These are phyloP conservation scores for Physocephala rufipes DNA, from an alignment of 2,888 invertebrate genomes.

Conservation along the genomic window DNA sequence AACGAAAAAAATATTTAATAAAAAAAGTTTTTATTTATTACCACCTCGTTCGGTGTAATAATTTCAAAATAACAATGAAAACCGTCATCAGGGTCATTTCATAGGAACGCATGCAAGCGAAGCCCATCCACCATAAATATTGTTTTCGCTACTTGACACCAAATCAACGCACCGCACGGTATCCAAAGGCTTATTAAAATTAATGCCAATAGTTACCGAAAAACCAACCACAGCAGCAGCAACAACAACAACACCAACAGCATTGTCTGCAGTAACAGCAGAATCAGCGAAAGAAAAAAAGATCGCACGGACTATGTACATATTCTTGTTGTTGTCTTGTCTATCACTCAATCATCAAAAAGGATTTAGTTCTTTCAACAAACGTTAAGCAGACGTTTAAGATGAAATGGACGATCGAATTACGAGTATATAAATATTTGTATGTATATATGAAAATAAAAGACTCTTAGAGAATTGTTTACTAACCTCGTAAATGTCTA, in stretches of 20 bases:
- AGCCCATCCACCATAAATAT: too few relatives aligned
- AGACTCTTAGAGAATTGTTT: not conserved
- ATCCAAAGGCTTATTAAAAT: too few relatives aligned
- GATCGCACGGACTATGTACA: not conserved
- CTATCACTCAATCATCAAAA: not conserved
- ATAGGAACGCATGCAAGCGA: too few relatives aligned
- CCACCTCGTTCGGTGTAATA: not conserved
- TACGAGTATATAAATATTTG: too few relatives aligned
- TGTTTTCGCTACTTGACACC: too few relatives aligned
- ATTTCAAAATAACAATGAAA: too few relatives aligned
- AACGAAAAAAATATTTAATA: conserved; percentile 1
- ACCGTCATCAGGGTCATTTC: too few relatives aligned
- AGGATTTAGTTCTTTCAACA: not conserved
- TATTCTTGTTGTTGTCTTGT: not conserved
- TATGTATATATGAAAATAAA: not conserved
- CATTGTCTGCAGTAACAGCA: too few relatives aligned
- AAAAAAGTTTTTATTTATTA: conserved; percentile 6
- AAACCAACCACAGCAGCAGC: too few relatives aligned
- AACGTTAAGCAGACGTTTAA: not conserved
- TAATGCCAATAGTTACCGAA: too few relatives aligned
- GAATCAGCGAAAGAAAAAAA: not conserved
- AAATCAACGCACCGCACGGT: too few relatives aligned
- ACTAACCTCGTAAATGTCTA: conserved; percentile 93
- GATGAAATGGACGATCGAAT: not conserved
- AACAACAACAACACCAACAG: too few relatives aligned